phyloP scores from a whole-genome alignment of 2,797 vertebrate species.

The Tokudaia muenninki region DNA sequence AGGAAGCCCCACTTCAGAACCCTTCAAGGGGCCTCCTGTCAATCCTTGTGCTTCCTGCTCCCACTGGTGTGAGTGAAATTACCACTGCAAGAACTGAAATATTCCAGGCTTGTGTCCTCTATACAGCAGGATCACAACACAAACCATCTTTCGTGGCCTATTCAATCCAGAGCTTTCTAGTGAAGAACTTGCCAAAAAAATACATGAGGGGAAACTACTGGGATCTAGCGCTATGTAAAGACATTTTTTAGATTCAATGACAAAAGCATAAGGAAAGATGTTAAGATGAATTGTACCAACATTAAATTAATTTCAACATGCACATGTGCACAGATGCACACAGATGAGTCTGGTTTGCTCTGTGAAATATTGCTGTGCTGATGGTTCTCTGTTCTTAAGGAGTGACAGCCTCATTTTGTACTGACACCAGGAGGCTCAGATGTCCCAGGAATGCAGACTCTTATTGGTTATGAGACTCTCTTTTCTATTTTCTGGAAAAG shows the following conservation, averaged over 20 bases:
- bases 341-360: not conserved
- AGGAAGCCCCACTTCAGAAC: not conserved
- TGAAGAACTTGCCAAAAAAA: not conserved
- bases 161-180: not conserved
- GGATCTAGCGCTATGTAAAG: accelerated
- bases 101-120: accelerated
- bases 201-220: accelerated
- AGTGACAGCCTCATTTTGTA: not conserved
- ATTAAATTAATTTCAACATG: not conserved
- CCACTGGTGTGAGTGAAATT: too few species aligned
- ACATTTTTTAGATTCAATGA: not conserved
- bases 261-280: not conserved
- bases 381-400: not conserved
- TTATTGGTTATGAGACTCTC: not conserved
- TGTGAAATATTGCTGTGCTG: not conserved
- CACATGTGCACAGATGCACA: not conserved
- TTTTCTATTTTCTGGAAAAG: not conserved
- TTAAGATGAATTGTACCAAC: not conserved
- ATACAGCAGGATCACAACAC: accelerated
- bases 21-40: too few species aligned
- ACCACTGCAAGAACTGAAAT: not conserved
- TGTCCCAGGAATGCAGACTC: accelerated
- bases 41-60: too few species aligned
- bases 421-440: too few species aligned
- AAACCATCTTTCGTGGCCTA: not conserved